Evolutionary conservation across 2,888 invertebrate species (phyloP), one percentile per base, ranked within the genome.

Genomic region (Azorinus chamasolen): DNA sequence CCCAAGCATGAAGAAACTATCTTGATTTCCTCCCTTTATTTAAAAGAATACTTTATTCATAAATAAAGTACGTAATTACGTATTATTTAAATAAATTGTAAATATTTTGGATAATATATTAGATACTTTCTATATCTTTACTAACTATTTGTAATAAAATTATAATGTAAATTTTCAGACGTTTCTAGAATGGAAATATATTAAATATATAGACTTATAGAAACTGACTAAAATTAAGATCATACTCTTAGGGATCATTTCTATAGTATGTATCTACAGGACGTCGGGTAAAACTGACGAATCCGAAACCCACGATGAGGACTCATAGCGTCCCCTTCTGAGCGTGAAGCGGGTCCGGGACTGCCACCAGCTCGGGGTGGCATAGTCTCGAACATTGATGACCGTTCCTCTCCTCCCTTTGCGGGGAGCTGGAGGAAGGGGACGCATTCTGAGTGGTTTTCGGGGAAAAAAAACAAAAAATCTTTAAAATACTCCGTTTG

Each of bases 211-310:
- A n/a, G n/a, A n/a, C n/a, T n/a, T n/a, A n/a, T n/a, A n/a, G n/a
- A n/a, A n/a, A n/a, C n/a, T n/a, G n/a, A n/a, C n/a, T n/a, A 54
- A 25, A 18, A 5, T 55, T 80, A 86, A 84, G 86, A 86, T 84
- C 85, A 82, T 85, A 85, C 87, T 87, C 83, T 84, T 84, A 87
- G 86, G 86, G 85, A 86, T 88, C 86, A 88, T 84, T 86, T 87
- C 87, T 86, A 87, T 85, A 88, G 87, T 83, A 83, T 82, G 87
- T 65, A 79, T 84, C 85, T 84, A 83, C 78, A 83, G 87, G 85
- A 85, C 83, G 85, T 87, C 87, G 84, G 84, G 82, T 81, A 87
- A 86, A 72, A 69, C 78, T 86, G 87, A 85, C 85, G 79, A 76
- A 83, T 81, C 79, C 81, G 63, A 64, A 84, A 82, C 77, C 87